phyloP scores from a whole-genome alignment of 2,113 vertebrate genomes.

The Australoheros scitulus region DNA sequence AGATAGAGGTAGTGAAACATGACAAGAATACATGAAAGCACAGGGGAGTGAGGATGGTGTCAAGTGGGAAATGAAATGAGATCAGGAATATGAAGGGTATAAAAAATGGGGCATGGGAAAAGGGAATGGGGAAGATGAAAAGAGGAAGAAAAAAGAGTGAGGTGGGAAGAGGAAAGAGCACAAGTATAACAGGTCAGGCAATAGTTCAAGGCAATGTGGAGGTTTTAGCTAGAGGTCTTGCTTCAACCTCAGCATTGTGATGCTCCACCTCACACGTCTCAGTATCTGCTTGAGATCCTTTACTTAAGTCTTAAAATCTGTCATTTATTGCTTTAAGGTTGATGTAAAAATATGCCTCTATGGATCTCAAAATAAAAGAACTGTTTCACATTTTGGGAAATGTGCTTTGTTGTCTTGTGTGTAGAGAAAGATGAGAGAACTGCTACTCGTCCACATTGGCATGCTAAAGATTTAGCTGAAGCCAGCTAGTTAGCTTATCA shows the following conservation, averaged over 20 bases:
- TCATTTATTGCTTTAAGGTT: constrained; percentile 6
- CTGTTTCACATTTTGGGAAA: constrained; percentile 39
- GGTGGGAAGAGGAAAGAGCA: constrained; percentile 76
- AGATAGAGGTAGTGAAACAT: constrained; percentile 40
- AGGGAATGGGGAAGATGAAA: constrained; percentile 39
- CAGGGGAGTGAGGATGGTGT: constrained; percentile 23
- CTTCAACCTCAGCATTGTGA: constrained; percentile 50
- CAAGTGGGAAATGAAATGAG: constrained; percentile 41
- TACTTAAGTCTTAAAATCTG: constrained; percentile 8
- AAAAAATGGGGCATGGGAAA: constrained; percentile 41
- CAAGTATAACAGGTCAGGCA: constrained; percentile 79
- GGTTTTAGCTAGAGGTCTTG: constrained; percentile 56
- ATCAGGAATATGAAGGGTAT: constrained; percentile 26
- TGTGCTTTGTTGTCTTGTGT: neutral
- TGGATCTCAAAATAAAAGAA: constrained; percentile 31
- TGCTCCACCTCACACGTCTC: constrained; percentile 43
- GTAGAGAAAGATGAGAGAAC: constrained; percentile 8
- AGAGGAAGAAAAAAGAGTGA: constrained; percentile 61
- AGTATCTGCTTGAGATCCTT: constrained; percentile 41
- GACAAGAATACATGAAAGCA: constrained; percentile 56
- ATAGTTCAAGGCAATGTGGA: constrained; percentile 72
- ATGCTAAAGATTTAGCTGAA: neutral
- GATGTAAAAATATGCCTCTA: neutral
- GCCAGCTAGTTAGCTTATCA: neutral
- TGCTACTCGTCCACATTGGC: neutral